These are phyloP conservation scores for Petrophora chlorosata DNA, from an alignment of 2,888 invertebrate species.

Conservation along the genomic window DNA sequence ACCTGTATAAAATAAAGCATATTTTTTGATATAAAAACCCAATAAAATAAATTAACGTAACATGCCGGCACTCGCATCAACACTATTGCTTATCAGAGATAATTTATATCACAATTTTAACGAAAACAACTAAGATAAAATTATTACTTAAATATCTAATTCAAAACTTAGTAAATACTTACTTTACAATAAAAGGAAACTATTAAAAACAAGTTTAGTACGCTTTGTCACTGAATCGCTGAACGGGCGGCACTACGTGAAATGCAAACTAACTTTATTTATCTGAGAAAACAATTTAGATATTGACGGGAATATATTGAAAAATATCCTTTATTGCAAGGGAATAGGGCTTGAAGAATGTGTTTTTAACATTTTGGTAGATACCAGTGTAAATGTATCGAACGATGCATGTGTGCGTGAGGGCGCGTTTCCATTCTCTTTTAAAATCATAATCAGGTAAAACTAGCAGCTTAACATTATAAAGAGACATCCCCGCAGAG, in stretches of 20 bases:
- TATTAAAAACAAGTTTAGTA: conserved; percentile 5
- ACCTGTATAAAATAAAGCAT: too few species aligned
- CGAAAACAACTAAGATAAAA: too few species aligned
- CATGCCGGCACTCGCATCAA: too few species aligned
- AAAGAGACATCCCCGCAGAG: not conserved
- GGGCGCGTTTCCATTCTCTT: conserved; percentile 27
- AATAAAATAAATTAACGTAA: too few species aligned
- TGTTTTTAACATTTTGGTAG: conserved; percentile 4
- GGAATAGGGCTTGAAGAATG: conserved; percentile 2
- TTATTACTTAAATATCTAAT: not conserved
- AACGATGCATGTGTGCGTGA: conserved; percentile 26
- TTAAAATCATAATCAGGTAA: conserved; percentile 10
- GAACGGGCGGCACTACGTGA: conserved; percentile 9
- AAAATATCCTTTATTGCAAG: conserved; percentile 2
- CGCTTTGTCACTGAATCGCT: not conserved
- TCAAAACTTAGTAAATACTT: not conserved
- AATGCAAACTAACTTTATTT: conserved; percentile 9
- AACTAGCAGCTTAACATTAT: not conserved
- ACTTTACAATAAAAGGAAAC: not conserved
- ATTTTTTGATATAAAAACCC: too few species aligned
- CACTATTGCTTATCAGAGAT: too few species aligned
- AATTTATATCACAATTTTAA: too few species aligned
- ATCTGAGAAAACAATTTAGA: conserved; percentile 11
- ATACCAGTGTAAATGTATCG: conserved; percentile 32
- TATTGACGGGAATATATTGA: not conserved